Conservation (phyloP, 2,797 vertebrate species). For the Chaetophractus vellerosus region DNA sequence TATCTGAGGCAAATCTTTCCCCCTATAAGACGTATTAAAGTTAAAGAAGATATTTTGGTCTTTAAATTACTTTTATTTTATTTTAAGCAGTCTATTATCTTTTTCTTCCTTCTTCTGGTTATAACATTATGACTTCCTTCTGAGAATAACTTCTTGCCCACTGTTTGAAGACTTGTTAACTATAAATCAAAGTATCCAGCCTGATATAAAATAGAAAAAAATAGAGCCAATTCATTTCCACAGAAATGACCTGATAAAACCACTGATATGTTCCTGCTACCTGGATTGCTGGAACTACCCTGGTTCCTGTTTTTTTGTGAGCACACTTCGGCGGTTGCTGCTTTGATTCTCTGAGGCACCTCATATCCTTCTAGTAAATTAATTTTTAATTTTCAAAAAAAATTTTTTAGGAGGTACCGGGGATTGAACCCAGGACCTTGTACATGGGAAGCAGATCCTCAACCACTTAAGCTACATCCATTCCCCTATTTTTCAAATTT, state of each 20-base stretch:
- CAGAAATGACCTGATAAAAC: not conserved
- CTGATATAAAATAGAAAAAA: not conserved
- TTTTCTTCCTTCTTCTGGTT: slow-evolving; percentile 9
- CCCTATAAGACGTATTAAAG: slow-evolving; percentile 37
- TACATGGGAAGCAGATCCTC: no score
- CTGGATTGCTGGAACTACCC: not conserved
- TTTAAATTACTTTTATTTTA: slow-evolving; percentile 44
- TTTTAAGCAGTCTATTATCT: not conserved
- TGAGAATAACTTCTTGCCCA: slow-evolving; percentile 1
- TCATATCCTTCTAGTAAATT: not conserved
- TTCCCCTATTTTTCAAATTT: slow-evolving; percentile 1
- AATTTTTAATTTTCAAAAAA: not conserved
- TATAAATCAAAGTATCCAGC: not conserved
- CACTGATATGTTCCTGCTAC: not conserved
- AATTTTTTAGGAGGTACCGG: no score
- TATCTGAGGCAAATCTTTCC: slow-evolving; percentile 15
- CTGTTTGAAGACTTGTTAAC: not conserved
- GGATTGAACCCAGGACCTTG: no score
- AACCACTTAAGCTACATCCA: no score
- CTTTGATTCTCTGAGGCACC: not conserved
- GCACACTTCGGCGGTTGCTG: not conserved
- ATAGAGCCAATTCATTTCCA: not conserved
- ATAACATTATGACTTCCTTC: not conserved
- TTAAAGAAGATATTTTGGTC: not conserved
- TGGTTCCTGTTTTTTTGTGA: not conserved